A percentile compares a stretch with the other conserved stretches of the same genome.
These are phyloP conservation scores for Clarias batrachus DNA, from an alignment of 2,113 vertebrate species.

Conservation along the genomic window DNA sequence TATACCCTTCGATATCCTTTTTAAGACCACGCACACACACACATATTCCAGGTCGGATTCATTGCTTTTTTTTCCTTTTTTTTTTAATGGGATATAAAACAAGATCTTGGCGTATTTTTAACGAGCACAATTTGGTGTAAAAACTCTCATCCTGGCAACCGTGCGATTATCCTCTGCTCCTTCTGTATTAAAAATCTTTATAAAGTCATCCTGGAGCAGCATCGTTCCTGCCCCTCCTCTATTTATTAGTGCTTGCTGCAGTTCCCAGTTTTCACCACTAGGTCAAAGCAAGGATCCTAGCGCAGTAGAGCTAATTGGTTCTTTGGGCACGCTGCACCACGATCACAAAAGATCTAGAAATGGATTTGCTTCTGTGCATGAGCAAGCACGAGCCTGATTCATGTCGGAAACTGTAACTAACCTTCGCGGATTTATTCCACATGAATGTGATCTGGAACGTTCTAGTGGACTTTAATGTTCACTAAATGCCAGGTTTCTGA, in stretches of 20 bases:
- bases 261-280: background rate
- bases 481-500: background rate
- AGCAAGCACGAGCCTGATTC: conserved; percentile 39
- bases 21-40: too few species aligned
- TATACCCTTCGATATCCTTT: too few species aligned
- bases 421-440: conserved; percentile 51
- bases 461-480: background rate
- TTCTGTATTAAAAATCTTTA: background rate
- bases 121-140: background rate
- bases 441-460: background rate
- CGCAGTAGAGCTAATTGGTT: too few species aligned
- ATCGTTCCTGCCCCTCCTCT: background rate
- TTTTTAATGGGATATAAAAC: background rate
- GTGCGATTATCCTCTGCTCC: background rate
- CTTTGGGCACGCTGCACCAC: rapidly evolving
- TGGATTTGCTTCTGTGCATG: conserved; percentile 1
- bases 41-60: too few species aligned
- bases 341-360: background rate
- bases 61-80: too few species aligned
- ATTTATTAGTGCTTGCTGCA: background rate
- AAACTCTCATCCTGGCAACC: background rate
- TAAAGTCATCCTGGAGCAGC: background rate
- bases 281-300: background rate
- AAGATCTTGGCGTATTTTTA: background rate
- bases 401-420: conserved; percentile 27